Conservation (phyloP, 2,888 invertebrate genomes). For the Pollenia labialis region DNA sequence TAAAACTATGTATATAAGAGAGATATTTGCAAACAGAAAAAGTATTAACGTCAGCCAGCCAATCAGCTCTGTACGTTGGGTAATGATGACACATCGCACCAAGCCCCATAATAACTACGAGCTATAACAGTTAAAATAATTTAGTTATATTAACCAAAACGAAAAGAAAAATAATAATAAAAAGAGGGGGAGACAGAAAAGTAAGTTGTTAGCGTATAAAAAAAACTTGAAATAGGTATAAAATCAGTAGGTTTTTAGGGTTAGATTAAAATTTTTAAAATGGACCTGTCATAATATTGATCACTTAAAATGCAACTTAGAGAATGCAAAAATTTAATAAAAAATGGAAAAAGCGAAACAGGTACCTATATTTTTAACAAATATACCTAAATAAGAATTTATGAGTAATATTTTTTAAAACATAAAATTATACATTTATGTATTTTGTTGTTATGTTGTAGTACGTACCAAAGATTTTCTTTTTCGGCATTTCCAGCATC, state of each 20-base stretch:
- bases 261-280: conserved; percentile 20
- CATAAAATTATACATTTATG: background rate
- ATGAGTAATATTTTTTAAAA: conserved; percentile 55
- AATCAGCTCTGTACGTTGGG: conserved; percentile 34
- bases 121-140: conserved; percentile 50
- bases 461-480: conserved; percentile 82
- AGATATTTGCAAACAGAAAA: conserved; percentile 52
- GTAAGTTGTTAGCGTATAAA: conserved; percentile 8
- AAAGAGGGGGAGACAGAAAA: conserved; percentile 42
- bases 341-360: conserved; percentile 44
- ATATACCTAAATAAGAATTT: background rate
- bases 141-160: conserved; percentile 55
- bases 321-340: conserved; percentile 41
- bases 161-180: conserved; percentile 53
- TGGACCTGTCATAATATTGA: conserved; percentile 11
- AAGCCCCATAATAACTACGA: conserved; percentile 33
- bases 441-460: background rate
- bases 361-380: conserved; percentile 20
- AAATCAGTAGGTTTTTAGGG: conserved; percentile 21
- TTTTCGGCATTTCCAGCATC: conserved; percentile 81
- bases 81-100: conserved; percentile 69
- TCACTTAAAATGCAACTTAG: conserved; percentile 44
- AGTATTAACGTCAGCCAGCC: conserved; percentile 60
- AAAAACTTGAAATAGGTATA: background rate
- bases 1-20: conserved; percentile 48